Conservation (phyloP, 64 coral and sea anemone species). For the Catalaphyllia jardinei region DNA sequence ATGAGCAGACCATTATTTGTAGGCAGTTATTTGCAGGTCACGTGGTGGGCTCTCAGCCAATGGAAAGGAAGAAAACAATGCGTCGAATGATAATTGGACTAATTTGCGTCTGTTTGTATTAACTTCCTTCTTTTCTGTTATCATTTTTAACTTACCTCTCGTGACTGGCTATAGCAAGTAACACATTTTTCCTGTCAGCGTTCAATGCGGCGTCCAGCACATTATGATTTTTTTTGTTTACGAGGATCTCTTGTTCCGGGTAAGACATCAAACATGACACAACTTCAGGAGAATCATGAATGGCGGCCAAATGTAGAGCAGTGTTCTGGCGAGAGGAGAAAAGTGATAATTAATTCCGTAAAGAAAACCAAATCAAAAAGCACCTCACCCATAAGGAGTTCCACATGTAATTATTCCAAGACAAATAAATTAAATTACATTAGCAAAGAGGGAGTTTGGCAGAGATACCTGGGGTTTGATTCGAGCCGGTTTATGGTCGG, state of each 20-base stretch:
- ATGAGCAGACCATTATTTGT: too few species aligned
- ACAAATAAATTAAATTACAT: too few species aligned
- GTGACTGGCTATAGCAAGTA: constrained; percentile 50
- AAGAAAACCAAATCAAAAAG: not conserved
- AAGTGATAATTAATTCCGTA: not conserved
- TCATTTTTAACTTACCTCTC: constrained; percentile 28
- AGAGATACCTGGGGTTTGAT: too few species aligned
- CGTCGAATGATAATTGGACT: too few species aligned
- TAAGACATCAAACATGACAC: constrained; percentile 39
- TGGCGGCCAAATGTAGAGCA: constrained; percentile 50
- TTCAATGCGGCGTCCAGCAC: constrained; percentile 42
- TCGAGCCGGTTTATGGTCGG: too few species aligned
- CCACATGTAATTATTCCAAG: too few species aligned
- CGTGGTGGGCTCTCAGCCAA: too few species aligned
- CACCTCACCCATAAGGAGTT: not conserved
- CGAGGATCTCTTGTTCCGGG: constrained; percentile 27
- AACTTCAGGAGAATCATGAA: constrained; percentile 42
- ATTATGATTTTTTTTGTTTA: constrained; percentile 42
- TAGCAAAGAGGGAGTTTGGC: too few species aligned
- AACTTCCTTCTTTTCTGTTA: not conserved
- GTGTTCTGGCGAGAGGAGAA: constrained; percentile 19
- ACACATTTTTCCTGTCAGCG: constrained; percentile 18
- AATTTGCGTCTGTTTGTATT: not conserved
- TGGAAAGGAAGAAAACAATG: too few species aligned
- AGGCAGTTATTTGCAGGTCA: too few species aligned